A percentile compares a stretch with the other conserved stretches of the same genome.
Evolutionary conservation across 2,797 vertebrate species (phyloP).

Genomic region (Hippopotamyrus pictus): DNA sequence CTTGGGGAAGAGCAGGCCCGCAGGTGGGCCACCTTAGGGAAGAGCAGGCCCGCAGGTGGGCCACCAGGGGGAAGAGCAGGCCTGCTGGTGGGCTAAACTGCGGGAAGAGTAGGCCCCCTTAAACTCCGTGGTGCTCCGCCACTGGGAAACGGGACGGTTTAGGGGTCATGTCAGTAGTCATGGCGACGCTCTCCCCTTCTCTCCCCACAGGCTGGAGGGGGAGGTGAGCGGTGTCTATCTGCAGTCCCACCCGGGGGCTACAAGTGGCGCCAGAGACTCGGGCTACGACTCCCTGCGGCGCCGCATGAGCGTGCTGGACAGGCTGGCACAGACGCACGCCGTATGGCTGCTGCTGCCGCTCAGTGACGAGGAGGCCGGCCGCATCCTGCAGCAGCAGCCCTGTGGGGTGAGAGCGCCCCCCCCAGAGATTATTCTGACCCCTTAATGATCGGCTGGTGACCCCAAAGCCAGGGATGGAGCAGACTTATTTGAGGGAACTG

Average conservation of each 20-base stretch:
- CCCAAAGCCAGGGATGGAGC: neutral
- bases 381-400: slow-evolving; percentile 73
- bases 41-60: too few relatives aligned
- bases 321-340: slow-evolving; percentile 79
- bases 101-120: neutral
- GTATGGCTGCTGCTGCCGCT: slow-evolving; percentile 82
- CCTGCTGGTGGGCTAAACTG: too few relatives aligned
- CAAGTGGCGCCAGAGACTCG: slow-evolving; percentile 68
- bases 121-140: neutral
- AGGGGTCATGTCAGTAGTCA: neutral
- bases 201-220: slow-evolving; percentile 61
- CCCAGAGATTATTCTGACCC: neutral
- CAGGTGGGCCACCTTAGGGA: too few relatives aligned
- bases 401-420: slow-evolving; percentile 70
- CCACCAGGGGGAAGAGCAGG: too few relatives aligned
- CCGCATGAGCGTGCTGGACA: slow-evolving; percentile 82
- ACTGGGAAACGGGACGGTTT: neutral
- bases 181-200: neutral
- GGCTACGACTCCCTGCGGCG: slow-evolving; percentile 79
- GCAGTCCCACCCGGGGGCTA: slow-evolving; percentile 48
- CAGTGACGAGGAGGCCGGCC: slow-evolving; percentile 67
- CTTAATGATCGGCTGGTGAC: neutral
- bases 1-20: neutral
- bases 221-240: slow-evolving; percentile 64
- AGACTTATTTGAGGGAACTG: neutral